These are phyloP conservation scores for Pangasius larnaudii DNA, from an alignment of 2,797 vertebrate genomes.

Conservation along the genomic window DNA sequence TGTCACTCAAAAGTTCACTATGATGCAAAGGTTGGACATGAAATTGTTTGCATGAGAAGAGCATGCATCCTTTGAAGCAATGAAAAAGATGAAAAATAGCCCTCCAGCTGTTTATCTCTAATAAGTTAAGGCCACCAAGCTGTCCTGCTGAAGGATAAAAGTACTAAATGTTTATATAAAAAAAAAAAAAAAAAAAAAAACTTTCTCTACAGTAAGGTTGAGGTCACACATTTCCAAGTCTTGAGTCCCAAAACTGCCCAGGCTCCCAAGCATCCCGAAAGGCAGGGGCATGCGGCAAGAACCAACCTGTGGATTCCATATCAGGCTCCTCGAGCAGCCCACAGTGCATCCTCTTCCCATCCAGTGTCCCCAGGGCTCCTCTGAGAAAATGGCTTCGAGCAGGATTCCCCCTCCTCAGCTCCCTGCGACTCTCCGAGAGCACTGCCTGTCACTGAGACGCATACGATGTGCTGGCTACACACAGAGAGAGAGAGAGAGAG, in stretches of 20 bases:
- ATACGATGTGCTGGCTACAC: slow-evolving; percentile 75
- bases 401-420: slow-evolving; percentile 75
- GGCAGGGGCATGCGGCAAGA: slow-evolving; percentile 56
- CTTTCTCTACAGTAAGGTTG: slow-evolving; percentile 39
- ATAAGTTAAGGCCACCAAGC: slow-evolving; percentile 21
- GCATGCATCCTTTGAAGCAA: slow-evolving; percentile 30
- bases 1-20: slow-evolving; percentile 32
- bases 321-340: slow-evolving; percentile 99
- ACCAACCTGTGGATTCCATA: slow-evolving; percentile 99
- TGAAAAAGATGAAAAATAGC: slow-evolving; percentile 26
- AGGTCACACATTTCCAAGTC: slow-evolving; percentile 48
- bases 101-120: slow-evolving; percentile 28
- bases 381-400: slow-evolving; percentile 76
- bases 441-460: slow-evolving; percentile 78
- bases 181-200: slow-evolving; percentile 29
- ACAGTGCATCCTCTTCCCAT: slow-evolving; percentile 99
- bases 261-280: slow-evolving; percentile 41
- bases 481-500: slow-evolving; percentile 68
- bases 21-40: not conserved
- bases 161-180: not conserved
- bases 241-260: slow-evolving; percentile 38
- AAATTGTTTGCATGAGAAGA: slow-evolving; percentile 13
- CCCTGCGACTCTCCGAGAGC: slow-evolving; percentile 73
- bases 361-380: slow-evolving; percentile 85
- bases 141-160: slow-evolving; percentile 25